A percentile compares a stretch with the other conserved stretches of the same genome.
phyloP scores from a whole-genome alignment of 2,113 vertebrate genomes.

The Capreolus pygargus region DNA sequence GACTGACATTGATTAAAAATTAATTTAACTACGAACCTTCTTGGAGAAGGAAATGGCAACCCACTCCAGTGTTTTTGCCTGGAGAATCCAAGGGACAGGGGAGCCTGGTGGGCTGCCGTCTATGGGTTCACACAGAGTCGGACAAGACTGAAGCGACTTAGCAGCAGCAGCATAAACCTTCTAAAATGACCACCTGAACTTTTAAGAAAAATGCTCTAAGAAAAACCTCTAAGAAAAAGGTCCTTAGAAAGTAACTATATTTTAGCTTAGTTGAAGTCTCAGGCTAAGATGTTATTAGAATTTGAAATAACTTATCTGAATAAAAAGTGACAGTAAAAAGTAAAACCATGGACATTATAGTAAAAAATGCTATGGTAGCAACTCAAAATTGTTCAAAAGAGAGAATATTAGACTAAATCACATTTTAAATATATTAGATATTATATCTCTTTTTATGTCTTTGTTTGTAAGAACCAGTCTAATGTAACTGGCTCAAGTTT shows the following conservation, averaged over 20 bases:
- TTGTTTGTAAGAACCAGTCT: neutral
- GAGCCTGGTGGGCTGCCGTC: neutral
- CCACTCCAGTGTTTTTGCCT: neutral
- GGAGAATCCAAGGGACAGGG: neutral
- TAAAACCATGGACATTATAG: neutral
- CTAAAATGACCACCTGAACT: neutral
- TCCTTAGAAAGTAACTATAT: neutral
- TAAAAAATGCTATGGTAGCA: neutral
- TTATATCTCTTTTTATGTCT: neutral
- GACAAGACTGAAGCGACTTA: neutral
- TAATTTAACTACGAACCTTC: conserved; percentile 16
- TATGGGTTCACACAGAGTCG: accelerated
- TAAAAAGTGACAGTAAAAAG: neutral
- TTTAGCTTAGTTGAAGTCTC: neutral
- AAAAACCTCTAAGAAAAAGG: neutral
- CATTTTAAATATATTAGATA: neutral
- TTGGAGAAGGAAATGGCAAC: neutral
- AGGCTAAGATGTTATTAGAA: neutral
- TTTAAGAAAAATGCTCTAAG: neutral
- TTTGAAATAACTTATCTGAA: neutral
- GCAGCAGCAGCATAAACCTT: neutral
- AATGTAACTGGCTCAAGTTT: neutral
- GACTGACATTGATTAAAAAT: neutral
- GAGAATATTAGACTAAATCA: neutral
- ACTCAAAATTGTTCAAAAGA: neutral